Base-by-base conservation (phyloP, 2,888 invertebrate species). In the Amblyjoppa proteus region DNA sequence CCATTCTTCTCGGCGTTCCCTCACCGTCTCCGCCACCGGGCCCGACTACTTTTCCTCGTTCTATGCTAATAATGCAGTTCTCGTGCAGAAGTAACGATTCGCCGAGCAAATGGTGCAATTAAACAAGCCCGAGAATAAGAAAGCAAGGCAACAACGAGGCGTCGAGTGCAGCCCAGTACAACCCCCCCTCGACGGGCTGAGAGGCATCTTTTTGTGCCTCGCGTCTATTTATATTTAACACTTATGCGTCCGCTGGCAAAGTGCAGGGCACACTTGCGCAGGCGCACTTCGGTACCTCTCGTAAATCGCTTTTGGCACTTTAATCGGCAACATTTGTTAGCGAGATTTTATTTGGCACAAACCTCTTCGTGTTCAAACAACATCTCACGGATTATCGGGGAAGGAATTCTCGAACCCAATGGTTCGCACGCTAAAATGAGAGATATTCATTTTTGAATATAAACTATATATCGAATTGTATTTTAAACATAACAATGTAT, bases 71-170 rank as follows among this genome's bases (percentile, higher is more conserved):
- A 73, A 80, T 51, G 71, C 79, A 34, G 38, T 51, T 25, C 38
- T 38, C 49, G 20, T 7, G 38, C 13, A 38, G 34, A 49, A 64
- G 66, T 75, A 80, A 75, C 84, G 80, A 84, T 84, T 80, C 75
- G 51, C 56, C 68, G 16, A 80, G 45, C 51, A 76, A 82, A 69
- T 58, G 49, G 74, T 45, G 81, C 75, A 82, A 76, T 75, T 70
- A 82, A 61, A 76, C 69, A 61, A 77, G 69, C 66, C 69, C 13
- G 56, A 53, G 64, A 31, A 38, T 9, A 38, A 53, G n/a, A 77
- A 41, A 45, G 49, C n/a, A 34, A 31, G 16, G 25, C n/a, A 45
- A 34, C 13, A 61, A 49, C 51, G 34, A 28, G 45, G 38, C 34
- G 58, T 71, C 73, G 53, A 74, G 71, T 82, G 69, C 20, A 45